Evolutionary conservation across 2,888 invertebrate species (phyloP), one percentile per base, ranked within the genome.

Genomic region (Ochropleura leucogaster): DNA sequence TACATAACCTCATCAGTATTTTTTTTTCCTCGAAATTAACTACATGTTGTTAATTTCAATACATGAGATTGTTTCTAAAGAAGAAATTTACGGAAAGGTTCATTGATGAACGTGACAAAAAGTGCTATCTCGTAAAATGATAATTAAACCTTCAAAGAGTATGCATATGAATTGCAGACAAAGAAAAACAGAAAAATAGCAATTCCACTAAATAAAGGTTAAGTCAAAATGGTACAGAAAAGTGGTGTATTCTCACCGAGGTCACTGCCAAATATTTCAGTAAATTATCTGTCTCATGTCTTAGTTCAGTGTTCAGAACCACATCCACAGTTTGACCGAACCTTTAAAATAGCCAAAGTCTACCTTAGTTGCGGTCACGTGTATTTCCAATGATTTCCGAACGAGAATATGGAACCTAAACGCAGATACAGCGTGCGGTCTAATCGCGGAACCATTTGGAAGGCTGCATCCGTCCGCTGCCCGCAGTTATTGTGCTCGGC

Each of bases 391-490:
- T 79, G 74, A 73, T 81, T 81, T 81, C 67, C 74, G 60, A 79
- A 82, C 57, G 62, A 63, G 30, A 51, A 66, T 67, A 78, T 63
- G 75, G 72, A 62, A 59, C 69, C 71, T 76, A 73, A 79, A 82
- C 70, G 74, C 80, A 80, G 77, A 85, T 82, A 80, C 80, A 79
- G 69, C 49, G 71, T 68, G 76, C 68, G 79, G 83, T 80, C 84
- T 89, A 90, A 90, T 90, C 87, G 88, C 85, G 77, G 84, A 86
- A 86, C 82, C 88, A 88, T 89, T 87, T 72, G 64, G 69, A 64
- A 82, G 77, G 85, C 72, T 78, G 85, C 89, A 84, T 89, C 88
- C 87, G 86, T 82, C 65, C 82, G 63, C 69, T 70, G 82, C 76
- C 80, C 79, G 74, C 80, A 80, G 85, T 86, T 87, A 87, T 87